A percentile compares a stretch with the other conserved stretches of the same genome.
Conservation (phyloP, 2,797 vertebrate genomes). For the Myotis vivesi region DNA sequence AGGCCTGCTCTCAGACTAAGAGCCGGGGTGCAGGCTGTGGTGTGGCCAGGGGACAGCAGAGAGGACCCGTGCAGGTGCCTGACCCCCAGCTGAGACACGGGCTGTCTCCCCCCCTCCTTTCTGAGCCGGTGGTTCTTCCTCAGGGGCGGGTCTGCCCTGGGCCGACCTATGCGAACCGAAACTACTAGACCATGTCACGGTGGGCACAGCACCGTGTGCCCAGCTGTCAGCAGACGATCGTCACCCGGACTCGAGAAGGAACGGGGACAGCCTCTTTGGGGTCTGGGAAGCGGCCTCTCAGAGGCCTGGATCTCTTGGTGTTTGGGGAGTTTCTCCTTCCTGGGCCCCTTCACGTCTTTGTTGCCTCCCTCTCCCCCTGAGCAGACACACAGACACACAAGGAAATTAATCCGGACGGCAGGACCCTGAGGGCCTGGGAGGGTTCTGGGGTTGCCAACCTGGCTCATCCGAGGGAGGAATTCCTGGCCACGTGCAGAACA, state of each 20-base stretch:
- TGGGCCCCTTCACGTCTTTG: fast-evolving
- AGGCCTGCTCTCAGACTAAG: not conserved
- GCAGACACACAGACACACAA: not conserved
- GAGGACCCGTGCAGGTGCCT: fast-evolving
- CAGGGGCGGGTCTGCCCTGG: fast-evolving
- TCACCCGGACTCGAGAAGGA: fast-evolving
- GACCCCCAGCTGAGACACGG: fast-evolving
- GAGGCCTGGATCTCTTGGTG: fast-evolving
- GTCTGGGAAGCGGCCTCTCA: not conserved
- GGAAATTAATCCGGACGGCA: not conserved
- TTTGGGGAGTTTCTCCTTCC: not conserved
- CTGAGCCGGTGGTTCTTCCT: fast-evolving
- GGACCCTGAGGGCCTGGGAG: not conserved
- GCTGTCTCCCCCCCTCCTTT: fast-evolving
- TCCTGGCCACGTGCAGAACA: not conserved
- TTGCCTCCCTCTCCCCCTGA: not conserved
- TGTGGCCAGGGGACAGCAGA: not conserved
- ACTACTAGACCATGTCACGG: fast-evolving
- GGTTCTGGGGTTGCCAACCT: fast-evolving
- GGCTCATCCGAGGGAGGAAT: not conserved
- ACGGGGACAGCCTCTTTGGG: fast-evolving
- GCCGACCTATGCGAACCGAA: fast-evolving
- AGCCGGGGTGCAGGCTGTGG: fast-evolving
- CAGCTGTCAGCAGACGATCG: fast-evolving
- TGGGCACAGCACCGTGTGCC: fast-evolving